Evolutionary conservation across 2,888 invertebrate genomes (phyloP).

Genomic region (Oasisia sp.): DNA sequence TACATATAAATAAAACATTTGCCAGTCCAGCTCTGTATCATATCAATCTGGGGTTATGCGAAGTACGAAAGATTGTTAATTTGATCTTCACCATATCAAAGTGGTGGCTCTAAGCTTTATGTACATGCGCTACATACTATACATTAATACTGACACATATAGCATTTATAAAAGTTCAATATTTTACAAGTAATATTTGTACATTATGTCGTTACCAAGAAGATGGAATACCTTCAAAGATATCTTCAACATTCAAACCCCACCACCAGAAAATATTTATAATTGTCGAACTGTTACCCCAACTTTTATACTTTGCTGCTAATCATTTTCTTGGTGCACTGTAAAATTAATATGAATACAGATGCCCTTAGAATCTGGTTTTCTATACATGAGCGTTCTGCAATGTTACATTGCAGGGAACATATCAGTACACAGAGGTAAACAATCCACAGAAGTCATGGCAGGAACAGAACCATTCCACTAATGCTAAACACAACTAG

Average conservation of each 20-base stretch:
- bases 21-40: background rate
- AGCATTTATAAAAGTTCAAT: background rate
- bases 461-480: background rate
- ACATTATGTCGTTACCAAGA: background rate
- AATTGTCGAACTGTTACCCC: background rate
- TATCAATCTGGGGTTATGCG: background rate
- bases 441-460: background rate
- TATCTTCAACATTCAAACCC: background rate
- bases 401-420: background rate
- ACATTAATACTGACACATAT: constrained; percentile 8
- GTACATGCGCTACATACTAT: background rate
- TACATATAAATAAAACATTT: background rate
- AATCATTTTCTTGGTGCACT: background rate
- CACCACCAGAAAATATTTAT: background rate
- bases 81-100: background rate
- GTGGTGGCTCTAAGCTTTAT: background rate
- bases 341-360: background rate
- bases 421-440: background rate
- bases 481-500: background rate
- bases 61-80: background rate
- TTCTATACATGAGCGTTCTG: background rate
- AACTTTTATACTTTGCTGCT: background rate
- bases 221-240: background rate
- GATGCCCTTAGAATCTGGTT: background rate
- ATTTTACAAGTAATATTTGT: background rate